Percentiles rank a stretch among this genome's conserved stretches.
Evolutionary conservation across 2,888 invertebrate species (phyloP).

Genomic region (Julus scanicus): DNA sequence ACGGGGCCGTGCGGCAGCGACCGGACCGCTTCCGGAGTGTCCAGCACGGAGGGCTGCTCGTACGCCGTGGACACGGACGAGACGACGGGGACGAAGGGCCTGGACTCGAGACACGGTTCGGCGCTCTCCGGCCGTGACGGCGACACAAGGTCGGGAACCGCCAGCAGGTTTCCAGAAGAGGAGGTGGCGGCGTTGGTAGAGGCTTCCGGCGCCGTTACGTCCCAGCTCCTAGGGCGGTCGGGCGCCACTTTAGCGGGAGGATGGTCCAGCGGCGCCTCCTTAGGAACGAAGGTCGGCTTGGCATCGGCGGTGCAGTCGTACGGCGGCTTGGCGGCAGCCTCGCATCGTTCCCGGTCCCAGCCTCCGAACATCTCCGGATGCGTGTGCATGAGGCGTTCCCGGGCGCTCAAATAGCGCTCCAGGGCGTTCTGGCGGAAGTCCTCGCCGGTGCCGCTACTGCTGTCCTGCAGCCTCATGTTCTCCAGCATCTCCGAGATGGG

Average conservation of each 20-base stretch:
- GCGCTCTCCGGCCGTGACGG: not conserved
- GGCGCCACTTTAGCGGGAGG: not conserved
- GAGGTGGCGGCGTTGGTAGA: not conserved
- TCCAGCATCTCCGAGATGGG: conserved; percentile 57
- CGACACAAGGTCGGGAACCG: not conserved
- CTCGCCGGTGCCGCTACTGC: not conserved
- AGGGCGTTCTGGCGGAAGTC: conserved; percentile 40
- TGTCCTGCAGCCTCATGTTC: conserved; percentile 56
- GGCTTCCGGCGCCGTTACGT: not conserved
- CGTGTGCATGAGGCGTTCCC: conserved; percentile 67
- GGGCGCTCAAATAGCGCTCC: conserved; percentile 51
- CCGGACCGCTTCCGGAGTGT: not conserved
- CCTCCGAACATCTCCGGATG: conserved; percentile 69
- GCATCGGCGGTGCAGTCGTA: not conserved
- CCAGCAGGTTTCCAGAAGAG: not conserved
- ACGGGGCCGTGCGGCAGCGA: not conserved
- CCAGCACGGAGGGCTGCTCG: too few species aligned
- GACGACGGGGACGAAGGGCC: not conserved
- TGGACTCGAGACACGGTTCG: not conserved
- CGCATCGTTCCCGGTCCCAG: conserved; percentile 65
- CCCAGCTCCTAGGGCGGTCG: conserved; percentile 40
- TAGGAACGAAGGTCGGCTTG: not conserved
- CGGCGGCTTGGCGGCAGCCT: not conserved
- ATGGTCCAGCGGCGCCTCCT: not conserved
- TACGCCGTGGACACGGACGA: too few species aligned